phyloP scores from a whole-genome alignment of 37 sponge, comb jelly and placozoan species.

The Agelas oroides region DNA sequence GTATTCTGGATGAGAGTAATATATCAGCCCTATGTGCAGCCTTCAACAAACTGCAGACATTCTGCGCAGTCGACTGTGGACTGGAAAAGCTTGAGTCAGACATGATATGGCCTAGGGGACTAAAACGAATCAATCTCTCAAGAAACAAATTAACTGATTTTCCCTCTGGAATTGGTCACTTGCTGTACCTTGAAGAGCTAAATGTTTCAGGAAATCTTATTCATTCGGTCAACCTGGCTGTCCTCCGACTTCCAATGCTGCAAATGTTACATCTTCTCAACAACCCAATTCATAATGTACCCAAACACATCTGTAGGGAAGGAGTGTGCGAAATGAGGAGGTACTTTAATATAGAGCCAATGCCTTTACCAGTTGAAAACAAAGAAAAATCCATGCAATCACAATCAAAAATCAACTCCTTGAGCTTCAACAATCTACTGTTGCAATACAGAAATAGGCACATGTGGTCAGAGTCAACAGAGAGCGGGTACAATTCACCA shows the following conservation, averaged over 20 bases:
- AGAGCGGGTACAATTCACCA: slow-evolving; percentile 36
- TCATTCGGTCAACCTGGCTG: background rate
- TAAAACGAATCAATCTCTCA: slow-evolving; percentile 40
- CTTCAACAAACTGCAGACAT: background rate
- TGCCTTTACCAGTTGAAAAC: slow-evolving; percentile 24
- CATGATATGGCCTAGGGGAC: slow-evolving; percentile 34
- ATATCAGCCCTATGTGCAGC: slow-evolving; percentile 28
- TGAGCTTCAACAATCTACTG: background rate
- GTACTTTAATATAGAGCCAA: slow-evolving; percentile 13
- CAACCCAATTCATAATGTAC: slow-evolving; percentile 45
- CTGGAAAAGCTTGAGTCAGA: background rate
- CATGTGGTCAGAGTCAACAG: slow-evolving; percentile 6
- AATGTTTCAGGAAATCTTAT: slow-evolving; percentile 60
- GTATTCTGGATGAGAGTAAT: background rate
- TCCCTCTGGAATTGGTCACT: slow-evolving; percentile 19
- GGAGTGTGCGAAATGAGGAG: slow-evolving; percentile 44
- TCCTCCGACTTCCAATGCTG: slow-evolving; percentile 39
- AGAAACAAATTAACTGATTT: slow-evolving; percentile 38
- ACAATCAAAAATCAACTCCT: background rate
- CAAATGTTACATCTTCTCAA: slow-evolving; percentile 14
- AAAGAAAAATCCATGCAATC: too few species aligned
- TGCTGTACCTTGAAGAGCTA: slow-evolving; percentile 18
- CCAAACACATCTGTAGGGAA: slow-evolving; percentile 45
- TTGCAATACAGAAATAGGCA: background rate
- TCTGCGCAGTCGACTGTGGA: slow-evolving; percentile 23